Conservation (phyloP, 2,797 vertebrate genomes). For the Sitta carolinensis region DNA sequence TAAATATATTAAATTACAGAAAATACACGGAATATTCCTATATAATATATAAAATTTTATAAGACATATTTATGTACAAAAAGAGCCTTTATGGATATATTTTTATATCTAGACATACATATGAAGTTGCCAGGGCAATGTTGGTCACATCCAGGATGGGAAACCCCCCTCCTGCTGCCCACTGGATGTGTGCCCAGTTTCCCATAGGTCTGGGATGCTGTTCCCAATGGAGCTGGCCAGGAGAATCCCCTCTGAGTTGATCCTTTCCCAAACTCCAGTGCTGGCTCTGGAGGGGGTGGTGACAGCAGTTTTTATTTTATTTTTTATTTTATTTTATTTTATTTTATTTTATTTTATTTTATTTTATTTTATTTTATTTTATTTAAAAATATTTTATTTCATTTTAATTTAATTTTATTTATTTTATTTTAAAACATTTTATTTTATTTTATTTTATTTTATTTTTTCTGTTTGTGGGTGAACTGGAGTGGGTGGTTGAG, state of each 20-base stretch:
- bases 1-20: not conserved
- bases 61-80: not conserved
- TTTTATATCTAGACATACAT: no score
- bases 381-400: not conserved
- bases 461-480: not conserved
- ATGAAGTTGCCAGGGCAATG: not conserved
- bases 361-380: not conserved
- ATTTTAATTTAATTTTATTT: not conserved
- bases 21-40: not conserved
- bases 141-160: not conserved
- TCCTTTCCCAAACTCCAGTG: not conserved
- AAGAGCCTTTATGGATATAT: not conserved
- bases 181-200: not conserved
- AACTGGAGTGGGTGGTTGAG: not conserved
- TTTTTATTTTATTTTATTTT: not conserved
- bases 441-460: not conserved
- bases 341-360: not conserved
- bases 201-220: not conserved
- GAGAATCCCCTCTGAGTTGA: not conserved
- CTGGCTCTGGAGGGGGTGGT: not conserved
- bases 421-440: not conserved
- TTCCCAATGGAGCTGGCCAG: not conserved
- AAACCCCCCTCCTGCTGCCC: not conserved
- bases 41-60: not conserved
- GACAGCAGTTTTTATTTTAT: accelerated